Base-by-base conservation (phyloP, 2,888 invertebrate species). In the Euphydryas editha region DNA sequence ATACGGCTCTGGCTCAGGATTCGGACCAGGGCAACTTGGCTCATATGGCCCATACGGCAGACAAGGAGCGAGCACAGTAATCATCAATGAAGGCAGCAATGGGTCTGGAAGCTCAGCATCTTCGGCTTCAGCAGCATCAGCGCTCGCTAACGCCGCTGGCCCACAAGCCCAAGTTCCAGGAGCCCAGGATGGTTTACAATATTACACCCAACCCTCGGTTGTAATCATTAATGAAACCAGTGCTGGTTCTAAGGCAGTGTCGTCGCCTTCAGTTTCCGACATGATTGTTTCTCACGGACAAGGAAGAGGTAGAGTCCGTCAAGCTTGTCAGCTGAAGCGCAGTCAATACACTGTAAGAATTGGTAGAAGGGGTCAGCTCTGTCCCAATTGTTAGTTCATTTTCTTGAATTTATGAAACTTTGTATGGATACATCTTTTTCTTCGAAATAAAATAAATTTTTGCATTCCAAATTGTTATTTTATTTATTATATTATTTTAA, bases 381-480 rank as follows among this genome's bases (percentile, higher is more conserved):
- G 88, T 69, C 67, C 72, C 18, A 81, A 79, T 49, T 91, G 90
- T 74, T 89, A 83, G 76, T 64, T 72, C 57, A n/a, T 7, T 20
- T 59, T 36, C 15, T 24, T 37, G 57, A 21, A 42, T 46, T 55
- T 47, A 39, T n/a, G 60, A 4, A 30, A n/a, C 72, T 69, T 70
- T 64, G 49, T 57, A 62, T 79, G 83, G 84, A 86, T 87, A 85
- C 87, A 87, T 88, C 83, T 85, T 86, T 39, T 44, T 79, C 17
- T 69, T 37, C 18, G 11, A 24, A 17, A 13, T 73, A 64, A 30
- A 85, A 82, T 86, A 87, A 80, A 82, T 75, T 72, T 69, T 76
- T 74, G 86, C 85, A 86, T 78, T 69, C 65, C n/a, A 64, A 57
- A 70, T 30, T 49, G 42, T 54, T 13, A 42, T 46, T 30, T 54